phyloP scores from a whole-genome alignment of 2,113 vertebrate genomes.

The Laticauda laticaudata region DNA sequence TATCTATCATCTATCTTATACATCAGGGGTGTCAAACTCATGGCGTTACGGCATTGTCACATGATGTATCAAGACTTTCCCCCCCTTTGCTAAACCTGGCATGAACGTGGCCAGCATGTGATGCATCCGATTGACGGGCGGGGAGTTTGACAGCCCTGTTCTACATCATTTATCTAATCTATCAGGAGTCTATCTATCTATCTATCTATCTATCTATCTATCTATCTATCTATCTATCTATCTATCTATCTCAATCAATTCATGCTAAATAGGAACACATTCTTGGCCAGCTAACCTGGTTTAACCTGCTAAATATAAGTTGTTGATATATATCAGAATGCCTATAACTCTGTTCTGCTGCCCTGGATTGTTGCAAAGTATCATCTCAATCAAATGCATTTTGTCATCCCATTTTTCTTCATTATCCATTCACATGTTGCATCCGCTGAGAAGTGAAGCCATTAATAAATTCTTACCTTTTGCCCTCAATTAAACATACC shows the following conservation, averaged over 20 bases:
- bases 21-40: too few relatives aligned
- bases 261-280: neutral
- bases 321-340: neutral
- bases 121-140: too few relatives aligned
- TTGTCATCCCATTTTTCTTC: neutral
- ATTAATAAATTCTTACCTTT: constrained; percentile 59
- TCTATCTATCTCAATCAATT: too few relatives aligned
- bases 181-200: too few relatives aligned
- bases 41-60: too few relatives aligned
- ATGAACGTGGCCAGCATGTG: too few relatives aligned
- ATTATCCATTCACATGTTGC: neutral
- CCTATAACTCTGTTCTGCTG: neutral
- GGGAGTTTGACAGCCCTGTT: too few relatives aligned
- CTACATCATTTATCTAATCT: too few relatives aligned
- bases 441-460: constrained; percentile 38
- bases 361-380: neutral
- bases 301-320: neutral
- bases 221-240: neutral
- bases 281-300: neutral
- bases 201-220: too few relatives aligned
- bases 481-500: constrained; percentile 65
- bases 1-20: too few relatives aligned
- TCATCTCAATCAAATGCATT: neutral
- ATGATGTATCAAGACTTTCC: too few relatives aligned
- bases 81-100: too few relatives aligned